Evolutionary conservation across 2,888 invertebrate species (phyloP).

Genomic region (Mythimna vitellina): DNA sequence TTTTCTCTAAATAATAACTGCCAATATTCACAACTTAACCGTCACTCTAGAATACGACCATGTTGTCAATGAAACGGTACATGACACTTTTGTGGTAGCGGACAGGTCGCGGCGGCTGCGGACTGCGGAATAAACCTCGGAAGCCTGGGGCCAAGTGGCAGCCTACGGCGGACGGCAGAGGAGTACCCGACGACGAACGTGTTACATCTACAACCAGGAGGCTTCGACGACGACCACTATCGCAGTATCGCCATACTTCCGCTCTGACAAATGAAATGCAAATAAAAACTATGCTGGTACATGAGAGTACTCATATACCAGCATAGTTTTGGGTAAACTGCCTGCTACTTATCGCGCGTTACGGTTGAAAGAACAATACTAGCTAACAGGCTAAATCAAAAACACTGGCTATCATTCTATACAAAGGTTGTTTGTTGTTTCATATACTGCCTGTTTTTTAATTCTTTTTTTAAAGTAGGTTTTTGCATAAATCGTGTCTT

Average conservation of each 20-base stretch:
- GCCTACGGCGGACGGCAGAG: constrained; percentile 42
- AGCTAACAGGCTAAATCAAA: neutral
- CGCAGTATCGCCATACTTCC: constrained; percentile 62
- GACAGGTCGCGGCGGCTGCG: constrained; percentile 67
- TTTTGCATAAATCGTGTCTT: neutral
- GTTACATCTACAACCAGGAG: constrained; percentile 70
- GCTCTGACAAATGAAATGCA: constrained; percentile 47
- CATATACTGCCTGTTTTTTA: neutral
- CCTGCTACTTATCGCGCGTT: neutral
- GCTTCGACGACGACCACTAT: constrained; percentile 60
- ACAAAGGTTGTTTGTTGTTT: neutral
- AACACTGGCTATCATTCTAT: neutral
- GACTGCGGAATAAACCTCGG: constrained; percentile 62
- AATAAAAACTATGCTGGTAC: constrained; percentile 41
- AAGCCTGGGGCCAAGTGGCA: constrained; percentile 41
- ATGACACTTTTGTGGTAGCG: constrained; percentile 42
- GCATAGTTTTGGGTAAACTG: constrained; percentile 4
- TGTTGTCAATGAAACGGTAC: constrained; percentile 55
- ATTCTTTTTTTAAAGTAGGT: neutral
- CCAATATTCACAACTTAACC: constrained; percentile 57
- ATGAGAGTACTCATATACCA: neutral
- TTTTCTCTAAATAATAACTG: constrained; percentile 40
- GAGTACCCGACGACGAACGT: constrained; percentile 62
- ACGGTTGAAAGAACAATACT: constrained; percentile 1
- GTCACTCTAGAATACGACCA: constrained; percentile 63